These are phyloP conservation scores for Mobula birostris DNA, from an alignment of 2,113 vertebrate genomes.

Conservation along the genomic window DNA sequence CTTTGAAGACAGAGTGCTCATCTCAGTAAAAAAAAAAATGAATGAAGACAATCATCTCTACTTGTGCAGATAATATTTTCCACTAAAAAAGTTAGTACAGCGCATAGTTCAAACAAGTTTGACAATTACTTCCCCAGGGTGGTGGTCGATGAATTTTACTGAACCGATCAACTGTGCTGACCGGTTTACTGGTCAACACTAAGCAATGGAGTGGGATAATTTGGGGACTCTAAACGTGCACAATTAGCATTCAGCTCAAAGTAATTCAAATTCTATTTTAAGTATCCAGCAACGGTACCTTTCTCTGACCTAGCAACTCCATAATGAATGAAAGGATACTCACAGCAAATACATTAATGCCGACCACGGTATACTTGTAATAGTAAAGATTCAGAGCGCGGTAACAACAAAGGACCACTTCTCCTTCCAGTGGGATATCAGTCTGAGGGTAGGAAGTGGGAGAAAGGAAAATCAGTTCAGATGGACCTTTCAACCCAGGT, in stretches of 20 bases:
- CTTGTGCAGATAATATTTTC: neutral
- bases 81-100: neutral
- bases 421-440: conserved; percentile 48
- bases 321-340: conserved; percentile 63
- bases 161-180: neutral
- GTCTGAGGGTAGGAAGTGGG: conserved; percentile 43
- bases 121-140: neutral
- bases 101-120: neutral
- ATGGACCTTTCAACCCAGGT: neutral
- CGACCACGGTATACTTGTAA: conserved; percentile 67
- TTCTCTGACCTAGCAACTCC: too few relatives aligned
- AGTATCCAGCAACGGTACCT: neutral
- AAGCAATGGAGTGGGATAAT: neutral
- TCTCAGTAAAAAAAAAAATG: neutral
- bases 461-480: neutral
- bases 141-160: neutral
- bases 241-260: neutral
- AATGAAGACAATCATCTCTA: neutral
- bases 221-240: neutral
- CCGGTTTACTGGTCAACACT: neutral
- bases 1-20: neutral
- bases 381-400: conserved; percentile 65
- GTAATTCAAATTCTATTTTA: neutral
- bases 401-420: conserved; percentile 60
- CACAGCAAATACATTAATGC: conserved; percentile 67